Base-by-base conservation (phyloP, 2,797 vertebrate genomes). In the Hydrophis major region DNA sequence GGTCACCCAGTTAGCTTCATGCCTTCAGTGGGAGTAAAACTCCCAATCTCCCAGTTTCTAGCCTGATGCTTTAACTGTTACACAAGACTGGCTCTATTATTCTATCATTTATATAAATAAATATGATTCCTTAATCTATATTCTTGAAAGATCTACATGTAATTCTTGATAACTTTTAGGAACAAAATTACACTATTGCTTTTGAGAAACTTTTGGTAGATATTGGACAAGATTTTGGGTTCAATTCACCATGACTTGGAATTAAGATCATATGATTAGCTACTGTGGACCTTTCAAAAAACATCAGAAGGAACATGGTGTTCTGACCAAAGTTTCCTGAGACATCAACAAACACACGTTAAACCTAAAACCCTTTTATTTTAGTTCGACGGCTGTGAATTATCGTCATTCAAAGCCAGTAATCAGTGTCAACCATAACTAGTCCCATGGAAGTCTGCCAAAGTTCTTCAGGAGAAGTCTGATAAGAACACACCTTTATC, bases 101-200 rank as follows among this genome's bases (percentile, higher is more conserved):
- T 92, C 93, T 22, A 42, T 16, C 18, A 91, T 25, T 78, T 91
- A 6, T 20, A 37, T 12, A 2, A 6, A 55, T 92, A 95, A 94
- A 56, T 2, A 10, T 37, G 22, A 2, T 3, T 47, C 61, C 2
- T n/a, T 56, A 0, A 16, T 0, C 0, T 93, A 28, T 90, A 47
- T n/a, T 92, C 89, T 61, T 69, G 90, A 6, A 69, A 90, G 89
- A 60, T 55, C 27, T 66, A 16, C 78, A 86, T 93, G 90, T 53
- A 89, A 94, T 93, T 20, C 78, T 90, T 92, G 11, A 61, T 7
- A 94, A 10, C 88, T 87, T 89, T 92, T 91, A 7, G 53, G 86
- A 0, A 63, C 28, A 0, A 3, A 91, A 6, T 7, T 37, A 88
- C 16, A 3, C 18, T 37, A 8, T 42, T 74, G 22, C 53, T 47